phyloP scores from a whole-genome alignment of 2,888 invertebrate species.

The Ceriagrion tenellum region DNA sequence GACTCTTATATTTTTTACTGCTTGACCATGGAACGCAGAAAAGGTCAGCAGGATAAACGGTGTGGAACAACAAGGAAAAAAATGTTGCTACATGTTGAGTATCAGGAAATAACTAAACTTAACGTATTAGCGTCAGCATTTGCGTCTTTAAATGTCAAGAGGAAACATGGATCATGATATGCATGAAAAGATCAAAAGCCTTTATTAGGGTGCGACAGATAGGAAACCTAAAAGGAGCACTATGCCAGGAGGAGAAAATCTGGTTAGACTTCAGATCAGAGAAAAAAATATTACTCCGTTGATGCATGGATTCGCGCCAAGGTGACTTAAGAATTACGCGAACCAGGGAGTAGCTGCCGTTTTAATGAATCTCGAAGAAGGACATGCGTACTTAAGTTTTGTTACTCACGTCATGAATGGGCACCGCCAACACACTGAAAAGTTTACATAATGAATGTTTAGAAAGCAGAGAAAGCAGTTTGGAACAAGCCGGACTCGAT shows the following conservation, averaged over 20 bases:
- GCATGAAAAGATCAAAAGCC: neutral
- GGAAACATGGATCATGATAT: neutral
- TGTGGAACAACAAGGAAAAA: too few species aligned
- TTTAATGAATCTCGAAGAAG: neutral
- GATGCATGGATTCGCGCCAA: neutral
- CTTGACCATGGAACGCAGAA: too few species aligned
- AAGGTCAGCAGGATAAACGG: too few species aligned
- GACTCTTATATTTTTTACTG: too few species aligned
- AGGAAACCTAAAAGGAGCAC: neutral
- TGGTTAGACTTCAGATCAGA: neutral
- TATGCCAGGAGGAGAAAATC: neutral
- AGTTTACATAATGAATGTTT: neutral
- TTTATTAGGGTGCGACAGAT: neutral
- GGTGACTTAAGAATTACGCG: neutral
- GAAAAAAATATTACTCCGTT: neutral
- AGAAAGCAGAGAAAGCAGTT: neutral
- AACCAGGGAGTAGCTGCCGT: neutral
- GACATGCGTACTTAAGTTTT: neutral
- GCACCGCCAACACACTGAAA: neutral
- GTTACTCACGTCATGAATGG: neutral
- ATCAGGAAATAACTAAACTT: too few species aligned
- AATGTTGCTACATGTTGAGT: too few species aligned
- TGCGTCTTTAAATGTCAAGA: neutral
- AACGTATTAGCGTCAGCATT: too few species aligned
- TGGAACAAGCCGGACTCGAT: too few species aligned